Percentiles rank a stretch among this genome's conserved stretches.
Evolutionary conservation across 2,888 invertebrate species (phyloP).

Genomic region (Drosophila cognata): DNA sequence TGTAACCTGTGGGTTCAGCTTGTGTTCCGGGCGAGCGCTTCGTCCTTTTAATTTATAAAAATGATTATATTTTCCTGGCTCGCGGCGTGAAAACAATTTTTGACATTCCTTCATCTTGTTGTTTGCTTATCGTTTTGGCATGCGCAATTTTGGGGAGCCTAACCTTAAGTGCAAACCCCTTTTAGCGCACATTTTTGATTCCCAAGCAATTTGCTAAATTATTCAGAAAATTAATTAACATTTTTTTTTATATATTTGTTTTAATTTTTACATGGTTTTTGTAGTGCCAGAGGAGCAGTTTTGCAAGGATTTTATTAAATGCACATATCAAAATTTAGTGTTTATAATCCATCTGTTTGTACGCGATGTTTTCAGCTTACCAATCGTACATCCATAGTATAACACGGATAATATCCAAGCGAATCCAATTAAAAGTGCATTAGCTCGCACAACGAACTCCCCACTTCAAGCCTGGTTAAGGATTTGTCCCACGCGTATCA

Average conservation of each 20-base stretch:
- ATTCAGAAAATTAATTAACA: not conserved
- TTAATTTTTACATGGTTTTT: not conserved
- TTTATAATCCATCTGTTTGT: not conserved
- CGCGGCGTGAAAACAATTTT: constrained; percentile 33
- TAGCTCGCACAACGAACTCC: constrained; percentile 25
- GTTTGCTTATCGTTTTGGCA: not conserved
- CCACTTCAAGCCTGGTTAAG: not conserved
- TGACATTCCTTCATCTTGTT: constrained; percentile 18
- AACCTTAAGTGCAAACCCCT: not conserved
- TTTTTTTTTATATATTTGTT: not conserved
- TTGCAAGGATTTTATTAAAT: not conserved
- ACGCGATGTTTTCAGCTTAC: not conserved
- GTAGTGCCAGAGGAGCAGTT: not conserved
- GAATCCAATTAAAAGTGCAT: constrained; percentile 66
- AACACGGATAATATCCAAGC: not conserved
- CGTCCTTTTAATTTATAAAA: constrained; percentile 75
- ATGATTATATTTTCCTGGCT: constrained; percentile 35
- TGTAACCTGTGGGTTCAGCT: constrained; percentile 40
- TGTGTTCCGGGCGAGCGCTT: constrained; percentile 24
- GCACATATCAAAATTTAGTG: not conserved
- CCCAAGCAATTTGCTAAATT: not conserved
- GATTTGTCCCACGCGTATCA: not conserved
- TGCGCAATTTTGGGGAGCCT: not conserved
- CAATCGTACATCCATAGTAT: not conserved
- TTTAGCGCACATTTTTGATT: not conserved